Evolutionary conservation across 1,140 invertebrate species (phyloP).

Genomic region (Ostrea edulis): DNA sequence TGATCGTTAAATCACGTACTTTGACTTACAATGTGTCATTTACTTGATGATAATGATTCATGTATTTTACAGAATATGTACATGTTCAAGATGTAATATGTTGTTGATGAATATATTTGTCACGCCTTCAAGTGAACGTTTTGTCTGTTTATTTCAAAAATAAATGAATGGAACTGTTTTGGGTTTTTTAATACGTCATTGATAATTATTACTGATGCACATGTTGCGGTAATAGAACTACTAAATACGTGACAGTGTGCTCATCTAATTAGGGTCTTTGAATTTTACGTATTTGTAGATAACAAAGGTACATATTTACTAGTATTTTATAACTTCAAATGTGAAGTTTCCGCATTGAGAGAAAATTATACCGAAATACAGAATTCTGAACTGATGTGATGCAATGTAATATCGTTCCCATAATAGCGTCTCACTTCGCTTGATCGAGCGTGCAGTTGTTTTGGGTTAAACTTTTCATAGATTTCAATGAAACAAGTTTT

Average conservation of each 20-base stretch:
- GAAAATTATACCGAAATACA: too few species aligned
- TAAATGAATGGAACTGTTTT: background rate
- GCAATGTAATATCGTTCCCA: too few species aligned
- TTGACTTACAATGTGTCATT: background rate
- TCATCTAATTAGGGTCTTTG: too few species aligned
- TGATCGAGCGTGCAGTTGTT: too few species aligned
- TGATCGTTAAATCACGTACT: constrained; percentile 9
- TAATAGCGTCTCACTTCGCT: too few species aligned
- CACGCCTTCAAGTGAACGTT: constrained; percentile 6
- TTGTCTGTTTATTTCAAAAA: constrained; percentile 29
- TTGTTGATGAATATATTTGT: constrained; percentile 22
- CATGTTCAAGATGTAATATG: constrained; percentile 17
- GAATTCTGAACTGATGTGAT: too few species aligned
- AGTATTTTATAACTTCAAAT: too few species aligned
- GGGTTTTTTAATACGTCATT: background rate
- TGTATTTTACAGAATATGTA: background rate
- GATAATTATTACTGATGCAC: background rate
- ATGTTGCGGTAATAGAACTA: background rate
- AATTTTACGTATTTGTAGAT: too few species aligned
- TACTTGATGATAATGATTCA: background rate
- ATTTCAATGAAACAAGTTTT: too few species aligned
- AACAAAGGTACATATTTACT: too few species aligned
- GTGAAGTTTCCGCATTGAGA: too few species aligned
- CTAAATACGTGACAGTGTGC: background rate
- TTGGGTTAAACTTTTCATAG: too few species aligned